phyloP scores from a whole-genome alignment of 2,888 invertebrate genomes.

The Xylota segnis region DNA sequence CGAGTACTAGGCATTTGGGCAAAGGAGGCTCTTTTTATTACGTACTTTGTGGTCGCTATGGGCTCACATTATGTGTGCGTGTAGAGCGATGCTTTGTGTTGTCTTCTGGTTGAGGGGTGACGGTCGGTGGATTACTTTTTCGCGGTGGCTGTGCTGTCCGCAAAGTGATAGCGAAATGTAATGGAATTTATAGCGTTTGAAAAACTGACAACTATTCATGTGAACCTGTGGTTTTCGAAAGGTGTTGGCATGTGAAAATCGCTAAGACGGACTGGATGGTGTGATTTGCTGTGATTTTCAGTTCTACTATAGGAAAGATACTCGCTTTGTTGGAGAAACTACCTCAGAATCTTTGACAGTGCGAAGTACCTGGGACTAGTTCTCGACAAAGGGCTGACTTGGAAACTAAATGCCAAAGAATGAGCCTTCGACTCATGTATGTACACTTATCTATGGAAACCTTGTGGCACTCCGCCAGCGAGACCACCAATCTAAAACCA shows the following conservation, averaged over 20 bases:
- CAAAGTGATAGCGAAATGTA: slow-evolving; percentile 55
- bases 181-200: slow-evolving; percentile 20
- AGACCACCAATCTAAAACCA: no score
- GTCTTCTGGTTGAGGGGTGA: slow-evolving; percentile 43
- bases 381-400: no score
- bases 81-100: slow-evolving; percentile 37
- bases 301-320: no score
- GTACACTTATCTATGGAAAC: no score
- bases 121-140: slow-evolving; percentile 19
- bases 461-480: no score
- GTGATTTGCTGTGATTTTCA: neutral
- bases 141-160: slow-evolving; percentile 40
- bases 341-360: no score
- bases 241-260: slow-evolving; percentile 36
- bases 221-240: slow-evolving; percentile 37
- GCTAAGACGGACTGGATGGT: slow-evolving; percentile 1
- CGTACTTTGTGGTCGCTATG: slow-evolving; percentile 48
- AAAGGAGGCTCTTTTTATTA: slow-evolving; percentile 45
- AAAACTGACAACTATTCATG: slow-evolving; percentile 28
- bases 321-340: no score
- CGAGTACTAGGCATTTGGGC: slow-evolving; percentile 45
- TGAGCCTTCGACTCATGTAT: no score
- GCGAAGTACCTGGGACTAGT: no score
- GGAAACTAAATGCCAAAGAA: no score
- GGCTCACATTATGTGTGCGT: slow-evolving; percentile 28